phyloP scores from a whole-genome alignment of 2,888 invertebrate species.

The Parnassius orleans region DNA sequence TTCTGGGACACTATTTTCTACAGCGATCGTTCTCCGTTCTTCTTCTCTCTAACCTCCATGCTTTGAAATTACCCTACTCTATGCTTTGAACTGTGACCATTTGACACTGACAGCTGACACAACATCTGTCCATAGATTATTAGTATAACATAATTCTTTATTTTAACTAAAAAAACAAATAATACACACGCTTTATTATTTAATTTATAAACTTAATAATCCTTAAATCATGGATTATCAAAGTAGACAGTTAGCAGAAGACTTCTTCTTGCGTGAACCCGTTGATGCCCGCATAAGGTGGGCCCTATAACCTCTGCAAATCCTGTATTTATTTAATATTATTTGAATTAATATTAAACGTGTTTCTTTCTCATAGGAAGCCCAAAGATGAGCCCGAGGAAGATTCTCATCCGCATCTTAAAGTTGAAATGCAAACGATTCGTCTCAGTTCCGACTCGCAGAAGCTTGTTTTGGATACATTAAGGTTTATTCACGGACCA shows the following conservation, averaged over 20 bases:
- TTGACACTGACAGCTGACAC: no score
- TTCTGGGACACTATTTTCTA: no score
- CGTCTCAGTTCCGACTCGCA: conserved; percentile 85
- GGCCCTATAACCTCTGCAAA: conserved; percentile 19
- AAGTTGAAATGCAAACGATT: conserved; percentile 88
- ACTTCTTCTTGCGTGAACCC: conserved; percentile 83
- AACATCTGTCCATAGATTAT: no score
- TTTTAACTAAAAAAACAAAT: not conserved
- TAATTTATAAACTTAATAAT: conserved; percentile 24
- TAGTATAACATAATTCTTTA: not conserved
- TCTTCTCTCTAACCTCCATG: no score
- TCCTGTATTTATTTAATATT: conserved; percentile 34
- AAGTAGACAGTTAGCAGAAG: conserved; percentile 81
- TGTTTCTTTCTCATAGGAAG: conserved; percentile 46
- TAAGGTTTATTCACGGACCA: conserved; percentile 87
- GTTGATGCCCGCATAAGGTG: conserved; percentile 83
- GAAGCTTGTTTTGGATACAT: conserved; percentile 86
- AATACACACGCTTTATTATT: conserved; percentile 3
- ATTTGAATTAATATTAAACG: conserved; percentile 18
- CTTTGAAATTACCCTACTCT: no score
- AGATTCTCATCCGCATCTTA: conserved; percentile 78
- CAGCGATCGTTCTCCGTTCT: no score
- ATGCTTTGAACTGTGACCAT: no score
- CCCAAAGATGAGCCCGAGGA: conserved; percentile 68
- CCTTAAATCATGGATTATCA: conserved; percentile 76